Base-by-base conservation (phyloP, 2,113 vertebrate species). In the Nibea coibor region DNA sequence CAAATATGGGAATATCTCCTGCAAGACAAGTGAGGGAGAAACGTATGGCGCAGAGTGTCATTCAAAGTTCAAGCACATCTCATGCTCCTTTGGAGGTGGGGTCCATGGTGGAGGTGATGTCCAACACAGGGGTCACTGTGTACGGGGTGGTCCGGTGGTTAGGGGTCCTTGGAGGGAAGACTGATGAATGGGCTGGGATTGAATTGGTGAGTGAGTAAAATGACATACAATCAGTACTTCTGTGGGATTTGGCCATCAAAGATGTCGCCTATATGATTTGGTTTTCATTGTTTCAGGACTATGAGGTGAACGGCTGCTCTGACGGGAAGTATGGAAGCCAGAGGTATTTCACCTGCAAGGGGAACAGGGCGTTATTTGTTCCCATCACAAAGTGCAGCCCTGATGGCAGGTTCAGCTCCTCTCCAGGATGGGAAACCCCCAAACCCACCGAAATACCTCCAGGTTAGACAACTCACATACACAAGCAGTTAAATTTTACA, bases 71-170 rank as follows among this genome's bases (percentile, higher is more conserved):
- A 5, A 78, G 15, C 42, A 22, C 58, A 10, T 39, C 75, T 15
- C 66, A 39, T 16, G 47, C 7, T 5, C 71, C 68, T 42, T 54
- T 95, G 67, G 95, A 95, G 83, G 84, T 93, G 80, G 95, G 94
- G 5, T 95, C 94, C 20, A 66, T 94, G 88, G 95, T 93, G 83
- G 94, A 96, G 84, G 89, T 94, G 47, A 43, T 79, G 70, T 92
- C 93, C 48, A 88, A 82, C 71, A 73, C 75, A 0, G 91, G 91
- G 61, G n/a, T 91, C 81, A 89, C 77, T 4, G 88, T 94, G 51
- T 94, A 94, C 1, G 95, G 95, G 17, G 94, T 95, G 39, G 75
- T 96, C 59, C 91, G 70, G 45, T 96, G 95, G 95, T 84, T 94
- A 54, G 95, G 95, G 4, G 50, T 90, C 61, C 93, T 67, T 3